Conservation (phyloP, 2,888 invertebrate species). For the Omphaloscelis lunosa region DNA sequence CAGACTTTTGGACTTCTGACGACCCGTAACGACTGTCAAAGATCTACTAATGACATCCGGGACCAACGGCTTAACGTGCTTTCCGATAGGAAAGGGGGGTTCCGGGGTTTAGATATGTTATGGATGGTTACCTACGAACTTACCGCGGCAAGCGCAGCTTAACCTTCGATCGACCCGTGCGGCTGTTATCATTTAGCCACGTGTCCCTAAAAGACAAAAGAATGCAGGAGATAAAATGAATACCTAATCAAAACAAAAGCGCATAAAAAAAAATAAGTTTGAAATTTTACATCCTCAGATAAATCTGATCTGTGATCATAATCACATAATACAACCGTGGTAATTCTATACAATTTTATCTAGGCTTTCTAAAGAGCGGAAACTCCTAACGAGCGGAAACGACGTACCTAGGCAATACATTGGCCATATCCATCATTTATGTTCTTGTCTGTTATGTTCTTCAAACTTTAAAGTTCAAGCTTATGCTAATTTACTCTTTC, state of each 20-base stretch:
- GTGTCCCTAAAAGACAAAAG: background rate
- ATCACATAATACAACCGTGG: background rate
- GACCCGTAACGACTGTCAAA: too few relatives aligned
- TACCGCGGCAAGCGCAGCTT: too few relatives aligned
- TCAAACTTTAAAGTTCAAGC: slow-evolving; percentile 38
- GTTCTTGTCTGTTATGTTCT: background rate
- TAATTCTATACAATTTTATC: background rate
- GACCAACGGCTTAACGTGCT: too few relatives aligned
- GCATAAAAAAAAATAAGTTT: background rate
- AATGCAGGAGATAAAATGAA: background rate
- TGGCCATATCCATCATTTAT: background rate
- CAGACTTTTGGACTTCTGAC: too few relatives aligned
- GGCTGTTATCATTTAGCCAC: too few relatives aligned
- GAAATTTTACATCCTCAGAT: background rate
- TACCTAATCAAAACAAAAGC: background rate
- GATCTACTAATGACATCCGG: too few relatives aligned
- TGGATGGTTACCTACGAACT: too few relatives aligned
- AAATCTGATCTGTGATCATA: background rate
- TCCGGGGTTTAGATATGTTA: too few relatives aligned
- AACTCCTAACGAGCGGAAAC: slow-evolving; percentile 1
- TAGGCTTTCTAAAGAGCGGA: slow-evolving; percentile 20
- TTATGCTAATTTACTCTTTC: slow-evolving; percentile 25
- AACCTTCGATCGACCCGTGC: too few relatives aligned
- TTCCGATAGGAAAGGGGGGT: too few relatives aligned
- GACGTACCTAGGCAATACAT: background rate